A percentile compares a stretch with the other conserved stretches of the same genome.
Conservation (phyloP, 2,797 vertebrate genomes). For the Poecilia wingei region DNA sequence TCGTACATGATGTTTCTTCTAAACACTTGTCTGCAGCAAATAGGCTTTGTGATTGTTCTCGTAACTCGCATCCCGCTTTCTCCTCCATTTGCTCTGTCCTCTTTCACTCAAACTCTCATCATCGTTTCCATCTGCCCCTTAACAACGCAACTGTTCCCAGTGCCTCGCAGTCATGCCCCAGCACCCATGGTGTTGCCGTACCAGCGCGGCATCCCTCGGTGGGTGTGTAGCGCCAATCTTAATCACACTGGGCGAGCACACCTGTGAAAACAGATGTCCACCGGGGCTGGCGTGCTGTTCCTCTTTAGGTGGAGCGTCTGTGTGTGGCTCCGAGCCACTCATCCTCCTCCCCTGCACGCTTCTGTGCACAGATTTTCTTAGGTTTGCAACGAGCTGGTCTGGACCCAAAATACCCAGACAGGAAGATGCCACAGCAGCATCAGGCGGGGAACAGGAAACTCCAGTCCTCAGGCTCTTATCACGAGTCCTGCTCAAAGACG, state of each 20-base stretch:
- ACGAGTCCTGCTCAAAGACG: conserved; percentile 37
- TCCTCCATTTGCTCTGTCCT: conserved; percentile 48
- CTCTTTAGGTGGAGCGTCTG: conserved; percentile 69
- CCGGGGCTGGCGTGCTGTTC: conserved; percentile 71
- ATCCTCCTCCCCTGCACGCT: conserved; percentile 12
- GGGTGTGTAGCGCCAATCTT: conserved; percentile 69
- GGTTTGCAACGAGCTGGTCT: conserved; percentile 45
- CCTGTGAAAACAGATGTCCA: conserved; percentile 87
- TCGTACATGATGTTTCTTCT: conserved; percentile 44
- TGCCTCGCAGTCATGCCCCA: conserved; percentile 58
- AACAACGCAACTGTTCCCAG: conserved; percentile 59
- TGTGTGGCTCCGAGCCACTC: conserved; percentile 41
- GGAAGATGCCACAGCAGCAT: conserved; percentile 55
- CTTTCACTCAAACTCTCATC: conserved; percentile 67
- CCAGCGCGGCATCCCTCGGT: conserved; percentile 28
- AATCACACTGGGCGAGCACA: conserved; percentile 80
- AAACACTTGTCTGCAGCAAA: conserved; percentile 52
- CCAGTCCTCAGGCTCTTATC: conserved; percentile 39
- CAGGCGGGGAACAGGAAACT: conserved; percentile 62
- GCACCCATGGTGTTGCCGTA: conserved; percentile 54
- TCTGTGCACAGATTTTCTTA: conserved; percentile 20
- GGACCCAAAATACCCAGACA: conserved; percentile 44
- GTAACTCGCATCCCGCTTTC: conserved; percentile 31
- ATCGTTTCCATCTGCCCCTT: conserved; percentile 68
- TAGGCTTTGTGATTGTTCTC: conserved; percentile 32